phyloP scores from a whole-genome alignment of 2,113 vertebrate genomes.

The Nyctereutes procyonoides region DNA sequence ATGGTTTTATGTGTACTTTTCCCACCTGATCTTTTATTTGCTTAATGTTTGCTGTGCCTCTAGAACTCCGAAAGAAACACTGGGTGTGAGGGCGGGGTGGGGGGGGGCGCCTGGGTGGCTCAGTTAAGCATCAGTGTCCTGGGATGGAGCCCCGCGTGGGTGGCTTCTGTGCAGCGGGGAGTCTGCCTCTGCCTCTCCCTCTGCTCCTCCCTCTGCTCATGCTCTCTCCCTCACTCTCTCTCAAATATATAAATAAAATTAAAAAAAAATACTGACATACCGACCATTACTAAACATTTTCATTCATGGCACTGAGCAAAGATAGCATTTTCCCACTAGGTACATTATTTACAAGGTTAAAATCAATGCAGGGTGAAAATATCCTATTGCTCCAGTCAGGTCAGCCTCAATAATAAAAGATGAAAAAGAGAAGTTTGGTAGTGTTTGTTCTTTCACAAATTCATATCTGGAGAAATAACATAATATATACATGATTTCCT shows the following conservation, averaged over 20 bases:
- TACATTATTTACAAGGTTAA: background rate
- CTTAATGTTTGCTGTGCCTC: background rate
- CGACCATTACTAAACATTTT: background rate
- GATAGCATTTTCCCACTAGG: background rate
- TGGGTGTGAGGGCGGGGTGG: too few relatives aligned
- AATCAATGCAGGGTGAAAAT: background rate
- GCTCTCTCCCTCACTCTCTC: too few relatives aligned
- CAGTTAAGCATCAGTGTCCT: too few relatives aligned
- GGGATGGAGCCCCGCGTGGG: too few relatives aligned
- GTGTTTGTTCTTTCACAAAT: background rate
- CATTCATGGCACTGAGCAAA: constrained; percentile 31
- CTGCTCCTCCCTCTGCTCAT: too few relatives aligned
- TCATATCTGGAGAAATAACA: constrained; percentile 24
- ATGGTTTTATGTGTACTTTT: background rate
- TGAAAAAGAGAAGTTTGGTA: background rate
- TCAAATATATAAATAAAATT: too few relatives aligned
- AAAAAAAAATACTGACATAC: background rate
- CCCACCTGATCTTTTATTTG: background rate
- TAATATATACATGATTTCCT: background rate
- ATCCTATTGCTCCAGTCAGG: background rate
- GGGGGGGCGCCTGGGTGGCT: too few relatives aligned
- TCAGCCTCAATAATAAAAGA: background rate
- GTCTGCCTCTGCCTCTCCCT: too few relatives aligned
- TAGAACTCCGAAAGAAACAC: background rate
- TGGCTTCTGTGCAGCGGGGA: too few relatives aligned